Conservation (phyloP, 2,797 vertebrate species). For the Sphaeramia orbicularis region DNA sequence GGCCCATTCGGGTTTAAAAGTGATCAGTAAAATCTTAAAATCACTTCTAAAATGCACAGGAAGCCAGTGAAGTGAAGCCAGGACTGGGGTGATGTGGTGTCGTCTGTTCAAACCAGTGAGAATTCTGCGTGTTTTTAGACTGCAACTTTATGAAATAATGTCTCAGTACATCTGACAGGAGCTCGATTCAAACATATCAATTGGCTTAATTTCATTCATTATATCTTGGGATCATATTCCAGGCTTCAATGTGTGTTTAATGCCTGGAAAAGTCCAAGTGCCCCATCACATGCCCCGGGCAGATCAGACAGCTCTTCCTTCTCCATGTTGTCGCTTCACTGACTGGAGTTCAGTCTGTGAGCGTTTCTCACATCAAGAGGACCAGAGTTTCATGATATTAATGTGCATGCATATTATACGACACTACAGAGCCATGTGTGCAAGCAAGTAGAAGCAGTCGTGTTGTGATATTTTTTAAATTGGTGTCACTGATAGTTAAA, state of each 20-base stretch:
- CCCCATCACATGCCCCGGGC: slow-evolving; percentile 24
- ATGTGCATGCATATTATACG: background rate
- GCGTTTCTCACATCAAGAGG: background rate
- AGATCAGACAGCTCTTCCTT: slow-evolving; percentile 30
- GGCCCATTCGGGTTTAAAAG: too few relatives aligned
- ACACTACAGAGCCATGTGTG: background rate
- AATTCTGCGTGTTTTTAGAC: slow-evolving; percentile 17
- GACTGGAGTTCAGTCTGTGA: slow-evolving; percentile 9
- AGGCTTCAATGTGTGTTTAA: slow-evolving; percentile 17
- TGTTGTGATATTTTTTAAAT: background rate
- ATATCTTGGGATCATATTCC: slow-evolving; percentile 11
- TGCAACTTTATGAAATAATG: background rate
- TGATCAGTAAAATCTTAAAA: too few relatives aligned
- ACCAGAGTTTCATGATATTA: background rate
- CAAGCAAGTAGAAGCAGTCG: background rate
- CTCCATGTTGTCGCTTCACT: slow-evolving; percentile 29
- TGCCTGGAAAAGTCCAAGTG: slow-evolving; percentile 33
- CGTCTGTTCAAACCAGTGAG: too few relatives aligned
- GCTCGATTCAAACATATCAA: slow-evolving; percentile 8
- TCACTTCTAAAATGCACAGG: too few relatives aligned
- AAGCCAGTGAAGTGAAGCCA: too few relatives aligned
- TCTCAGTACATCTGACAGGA: slow-evolving; percentile 2
- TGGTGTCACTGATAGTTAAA: background rate
- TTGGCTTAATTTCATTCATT: slow-evolving; percentile 14
- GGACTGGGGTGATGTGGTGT: too few relatives aligned